Evolutionary conservation across 1,140 invertebrate genomes (phyloP).

Genomic region (Aplysia californica): DNA sequence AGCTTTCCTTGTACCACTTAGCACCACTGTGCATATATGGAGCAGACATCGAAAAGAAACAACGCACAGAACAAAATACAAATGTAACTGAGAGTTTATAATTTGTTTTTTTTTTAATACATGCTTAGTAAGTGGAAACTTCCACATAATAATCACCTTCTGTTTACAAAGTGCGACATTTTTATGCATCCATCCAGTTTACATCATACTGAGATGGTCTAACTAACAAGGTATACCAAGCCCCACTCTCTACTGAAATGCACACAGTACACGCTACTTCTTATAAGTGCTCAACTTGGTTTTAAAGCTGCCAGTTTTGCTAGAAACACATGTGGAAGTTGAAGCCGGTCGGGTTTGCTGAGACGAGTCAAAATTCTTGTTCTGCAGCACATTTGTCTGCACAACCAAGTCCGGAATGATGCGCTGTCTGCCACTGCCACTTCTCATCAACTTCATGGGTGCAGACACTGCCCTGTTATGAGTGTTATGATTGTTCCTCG

Average conservation of each 20-base stretch:
- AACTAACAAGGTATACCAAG: background rate
- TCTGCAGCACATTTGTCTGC: background rate
- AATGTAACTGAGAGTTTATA: too few species aligned
- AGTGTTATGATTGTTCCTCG: background rate
- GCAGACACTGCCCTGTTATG: slow-evolving; percentile 27
- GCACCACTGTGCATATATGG: too few species aligned
- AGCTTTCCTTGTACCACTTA: too few species aligned
- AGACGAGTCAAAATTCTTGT: background rate
- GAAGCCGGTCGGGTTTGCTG: background rate
- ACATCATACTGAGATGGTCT: background rate
- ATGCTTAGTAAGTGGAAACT: too few species aligned
- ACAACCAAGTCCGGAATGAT: slow-evolving; percentile 23
- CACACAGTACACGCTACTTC: too few species aligned
- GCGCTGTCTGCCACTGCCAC: background rate
- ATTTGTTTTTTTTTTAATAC: too few species aligned
- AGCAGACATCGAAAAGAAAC: too few species aligned
- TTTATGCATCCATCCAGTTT: background rate
- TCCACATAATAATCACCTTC: too few species aligned
- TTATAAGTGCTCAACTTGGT: slow-evolving; percentile 19
- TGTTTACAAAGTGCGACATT: background rate
- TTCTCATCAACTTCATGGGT: background rate
- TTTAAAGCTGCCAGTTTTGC: slow-evolving; percentile 24
- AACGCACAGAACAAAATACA: too few species aligned
- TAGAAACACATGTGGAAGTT: slow-evolving; percentile 5
- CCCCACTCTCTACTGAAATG: too few species aligned